Base-by-base conservation (phyloP, 2,888 invertebrate species). In the Urechis unicinctus region DNA sequence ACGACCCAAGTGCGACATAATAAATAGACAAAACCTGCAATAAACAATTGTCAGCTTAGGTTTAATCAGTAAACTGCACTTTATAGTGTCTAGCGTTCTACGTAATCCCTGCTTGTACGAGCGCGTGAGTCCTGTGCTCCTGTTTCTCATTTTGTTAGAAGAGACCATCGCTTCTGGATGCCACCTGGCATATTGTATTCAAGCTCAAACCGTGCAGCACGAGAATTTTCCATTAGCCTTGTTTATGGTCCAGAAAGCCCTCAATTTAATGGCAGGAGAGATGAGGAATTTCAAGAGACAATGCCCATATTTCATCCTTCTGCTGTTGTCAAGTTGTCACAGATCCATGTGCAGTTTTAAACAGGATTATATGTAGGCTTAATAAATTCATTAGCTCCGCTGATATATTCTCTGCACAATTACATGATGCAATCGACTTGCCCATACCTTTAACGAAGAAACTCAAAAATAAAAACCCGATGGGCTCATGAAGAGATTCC, bases 401-500 rank as follows among this genome's bases (percentile, higher is more conserved):
- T 36, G 9, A 36, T 36, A 17, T 36, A 36, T 36, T 9, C 36
- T 36, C 17, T 36, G 9, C 17, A 36, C 17, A 36, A 36, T 36
- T 17, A 36, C 17, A 17, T 9, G 9, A 17, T 36, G 36, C 17
- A 36, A 36, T 13, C 17, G 36, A 9, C 36, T 13, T 36, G 36
- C 9, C 17, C 17, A 36, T 36, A 36, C 36, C 36, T 25, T 58
- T 45, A 24, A 61, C 13, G n/a, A n/a, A n/a, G n/a, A n/a, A n/a
- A n/a, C n/a, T n/a, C n/a, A n/a, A n/a, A n/a, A n/a, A n/a, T n/a
- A n/a, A n/a, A n/a, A n/a, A n/a, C 13, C 22, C 54, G 41, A 56
- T 48, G 22, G 59, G 57, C 30, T 58, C 51, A n/a, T 36, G 53
- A 61, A 53, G 25, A 59, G 41, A 41, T 61, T 59, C 57, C 24